Percentiles rank a stretch among this genome's conserved stretches.
Evolutionary conservation across 2,113 vertebrate species (phyloP).

Genomic region (Hippocampus abdominalis): DNA sequence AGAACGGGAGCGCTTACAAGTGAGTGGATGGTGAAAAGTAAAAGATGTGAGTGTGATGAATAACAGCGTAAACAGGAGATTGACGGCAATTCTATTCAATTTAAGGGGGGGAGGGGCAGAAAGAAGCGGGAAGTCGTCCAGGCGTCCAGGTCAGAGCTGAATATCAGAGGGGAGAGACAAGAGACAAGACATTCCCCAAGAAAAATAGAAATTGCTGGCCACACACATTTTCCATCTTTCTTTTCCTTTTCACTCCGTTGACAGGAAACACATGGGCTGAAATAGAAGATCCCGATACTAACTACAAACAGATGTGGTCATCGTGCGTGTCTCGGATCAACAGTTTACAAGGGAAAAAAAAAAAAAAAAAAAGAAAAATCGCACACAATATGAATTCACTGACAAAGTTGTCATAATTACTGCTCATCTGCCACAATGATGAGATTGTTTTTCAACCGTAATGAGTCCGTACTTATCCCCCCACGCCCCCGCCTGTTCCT

Average conservation of each 20-base stretch:
- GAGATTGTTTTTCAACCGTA: conserved; percentile 17
- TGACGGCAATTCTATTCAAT: conserved; percentile 2
- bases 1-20: neutral
- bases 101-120: neutral
- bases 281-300: conserved; percentile 29
- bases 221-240: conserved; percentile 42
- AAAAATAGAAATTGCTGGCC: conserved; percentile 42
- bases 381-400: conserved; percentile 15
- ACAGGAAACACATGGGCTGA: conserved; percentile 18
- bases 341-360: neutral
- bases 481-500: conserved; percentile 11
- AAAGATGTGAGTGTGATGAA: neutral
- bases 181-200: conserved; percentile 27
- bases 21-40: neutral
- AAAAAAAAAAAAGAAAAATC: neutral
- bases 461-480: neutral
- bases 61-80: conserved; percentile 16
- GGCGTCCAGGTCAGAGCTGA: conserved; percentile 35
- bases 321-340: conserved; percentile 29
- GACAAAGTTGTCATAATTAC: conserved; percentile 28
- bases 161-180: conserved; percentile 31
- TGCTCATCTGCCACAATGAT: conserved; percentile 15
- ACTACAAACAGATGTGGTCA: conserved; percentile 46
- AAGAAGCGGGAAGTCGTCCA: conserved; percentile 21
- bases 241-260: conserved; percentile 20